phyloP scores from a whole-genome alignment of 2,797 vertebrate species.

The Hyperoplus lanceolatus region DNA sequence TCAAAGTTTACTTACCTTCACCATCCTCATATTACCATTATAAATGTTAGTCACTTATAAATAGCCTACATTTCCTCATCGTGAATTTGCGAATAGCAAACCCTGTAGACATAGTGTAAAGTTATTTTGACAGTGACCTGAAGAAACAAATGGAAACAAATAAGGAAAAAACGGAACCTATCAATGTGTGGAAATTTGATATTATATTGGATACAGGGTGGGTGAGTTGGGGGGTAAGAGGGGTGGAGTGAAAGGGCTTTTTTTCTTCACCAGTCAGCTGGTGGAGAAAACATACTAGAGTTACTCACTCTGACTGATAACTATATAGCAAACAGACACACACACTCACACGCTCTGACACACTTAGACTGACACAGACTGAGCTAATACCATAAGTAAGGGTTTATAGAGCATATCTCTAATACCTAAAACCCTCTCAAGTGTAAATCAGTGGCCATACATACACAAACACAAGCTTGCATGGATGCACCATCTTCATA shows the following conservation, averaged over 20 bases:
- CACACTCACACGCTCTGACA: neutral
- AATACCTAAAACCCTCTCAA: constrained; percentile 16
- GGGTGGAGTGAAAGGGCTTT: constrained; percentile 1
- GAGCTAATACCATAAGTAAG: constrained; percentile 26
- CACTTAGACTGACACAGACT: constrained; percentile 1
- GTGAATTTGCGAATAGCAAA: neutral
- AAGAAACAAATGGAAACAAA: neutral
- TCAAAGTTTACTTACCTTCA: too few relatives aligned
- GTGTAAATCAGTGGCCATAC: constrained; percentile 9
- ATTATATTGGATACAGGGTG: constrained; percentile 2
- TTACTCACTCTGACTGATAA: neutral
- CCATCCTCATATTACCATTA: too few relatives aligned
- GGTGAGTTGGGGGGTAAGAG: too few relatives aligned
- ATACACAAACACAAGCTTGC: constrained; percentile 1
- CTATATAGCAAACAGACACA: neutral
- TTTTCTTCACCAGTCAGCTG: constrained; percentile 1
- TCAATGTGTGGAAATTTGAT: neutral
- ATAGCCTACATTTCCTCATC: too few relatives aligned
- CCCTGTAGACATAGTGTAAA: neutral
- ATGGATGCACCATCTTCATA: neutral
- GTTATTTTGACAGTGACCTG: neutral
- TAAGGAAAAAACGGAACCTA: neutral
- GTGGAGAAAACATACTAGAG: neutral
- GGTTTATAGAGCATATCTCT: constrained; percentile 17
- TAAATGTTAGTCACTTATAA: too few relatives aligned